These are phyloP conservation scores for Cyclina sinensis DNA, from an alignment of 1,140 invertebrate species.

Conservation along the genomic window DNA sequence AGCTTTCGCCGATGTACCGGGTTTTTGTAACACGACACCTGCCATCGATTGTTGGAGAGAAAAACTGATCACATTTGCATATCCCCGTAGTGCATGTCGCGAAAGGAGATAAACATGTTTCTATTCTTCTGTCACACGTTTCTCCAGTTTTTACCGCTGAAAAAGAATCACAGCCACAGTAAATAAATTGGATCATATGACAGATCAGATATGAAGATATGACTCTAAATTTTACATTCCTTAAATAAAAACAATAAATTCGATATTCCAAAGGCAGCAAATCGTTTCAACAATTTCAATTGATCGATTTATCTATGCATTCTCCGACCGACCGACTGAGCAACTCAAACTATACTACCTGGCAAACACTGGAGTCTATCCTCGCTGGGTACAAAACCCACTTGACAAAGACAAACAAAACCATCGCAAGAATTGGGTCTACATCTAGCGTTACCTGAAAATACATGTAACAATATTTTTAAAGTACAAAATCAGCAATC, in stretches of 20 bases:
- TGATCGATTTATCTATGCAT: no score
- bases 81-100: slow-evolving; percentile 57
- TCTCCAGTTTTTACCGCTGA: slow-evolving; percentile 43
- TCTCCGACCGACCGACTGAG: no score
- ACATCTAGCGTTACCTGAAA: slow-evolving; percentile 44
- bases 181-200: no score
- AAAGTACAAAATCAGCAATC: no score
- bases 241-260: no score
- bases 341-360: slow-evolving; percentile 33
- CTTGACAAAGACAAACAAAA: slow-evolving; percentile 62
- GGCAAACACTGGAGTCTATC: slow-evolving; percentile 52
- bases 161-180: background rate
- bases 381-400: slow-evolving; percentile 38
- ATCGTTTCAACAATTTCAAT: no score
- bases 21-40: slow-evolving; percentile 55
- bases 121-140: slow-evolving; percentile 46
- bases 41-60: slow-evolving; percentile 57
- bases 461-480: no score
- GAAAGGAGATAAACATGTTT: slow-evolving; percentile 61
- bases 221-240: no score
- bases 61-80: slow-evolving; percentile 42
- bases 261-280: no score
- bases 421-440: slow-evolving; percentile 64
- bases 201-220: no score
- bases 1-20: slow-evolving; percentile 57